These are phyloP conservation scores for Phalacrocorax pelagicus DNA, from an alignment of 2,113 vertebrate species.

Conservation along the genomic window DNA sequence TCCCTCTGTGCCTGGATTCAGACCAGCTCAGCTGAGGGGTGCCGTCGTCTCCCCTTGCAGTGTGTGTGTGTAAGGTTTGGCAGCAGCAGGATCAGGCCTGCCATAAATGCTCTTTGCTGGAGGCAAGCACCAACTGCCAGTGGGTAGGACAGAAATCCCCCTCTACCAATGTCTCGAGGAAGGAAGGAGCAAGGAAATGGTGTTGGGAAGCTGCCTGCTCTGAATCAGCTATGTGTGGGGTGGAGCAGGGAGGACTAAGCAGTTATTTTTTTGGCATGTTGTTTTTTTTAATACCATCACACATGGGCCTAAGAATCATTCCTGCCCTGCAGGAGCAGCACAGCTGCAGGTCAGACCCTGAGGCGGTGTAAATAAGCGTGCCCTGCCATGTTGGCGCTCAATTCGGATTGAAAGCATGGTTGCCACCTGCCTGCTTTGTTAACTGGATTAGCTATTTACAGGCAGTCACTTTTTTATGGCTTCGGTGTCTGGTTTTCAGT, in stretches of 20 bases:
- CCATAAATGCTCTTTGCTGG: background rate
- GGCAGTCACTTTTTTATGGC: conserved; percentile 41
- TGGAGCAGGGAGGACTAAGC: background rate
- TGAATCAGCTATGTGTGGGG: background rate
- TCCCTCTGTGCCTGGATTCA: background rate
- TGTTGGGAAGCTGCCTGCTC: background rate
- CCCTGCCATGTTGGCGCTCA: fast-evolving
- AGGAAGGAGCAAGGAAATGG: background rate
- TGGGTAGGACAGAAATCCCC: background rate
- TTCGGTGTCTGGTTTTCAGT: conserved; percentile 61
- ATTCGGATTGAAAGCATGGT: background rate
- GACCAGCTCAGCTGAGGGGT: background rate
- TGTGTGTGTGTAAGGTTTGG: background rate
- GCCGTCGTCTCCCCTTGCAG: background rate
- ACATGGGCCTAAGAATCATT: fast-evolving
- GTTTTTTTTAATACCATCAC: background rate
- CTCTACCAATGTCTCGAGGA: fast-evolving
- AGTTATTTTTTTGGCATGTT: background rate
- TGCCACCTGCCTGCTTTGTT: conserved; percentile 17
- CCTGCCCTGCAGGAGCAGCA: background rate
- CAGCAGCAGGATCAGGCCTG: background rate
- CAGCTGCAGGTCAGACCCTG: background rate
- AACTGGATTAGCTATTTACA: conserved; percentile 35
- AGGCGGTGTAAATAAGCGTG: fast-evolving
- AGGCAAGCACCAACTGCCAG: fast-evolving